These are phyloP conservation scores for Eptatretus burgeri DNA, from an alignment of 2,113 vertebrate genomes.

Conservation along the genomic window DNA sequence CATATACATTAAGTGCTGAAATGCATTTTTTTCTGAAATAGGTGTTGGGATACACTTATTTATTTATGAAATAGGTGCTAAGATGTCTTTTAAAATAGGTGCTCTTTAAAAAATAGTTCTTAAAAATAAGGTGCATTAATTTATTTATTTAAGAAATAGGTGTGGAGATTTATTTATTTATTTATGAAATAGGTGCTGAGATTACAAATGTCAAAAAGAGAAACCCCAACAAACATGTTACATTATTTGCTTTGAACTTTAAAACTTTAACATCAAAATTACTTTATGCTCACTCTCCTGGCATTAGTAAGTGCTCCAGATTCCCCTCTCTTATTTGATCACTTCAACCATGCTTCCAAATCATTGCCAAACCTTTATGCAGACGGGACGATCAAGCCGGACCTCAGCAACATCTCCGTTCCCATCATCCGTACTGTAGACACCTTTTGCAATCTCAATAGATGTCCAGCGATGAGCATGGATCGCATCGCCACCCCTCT, in stretches of 20 bases:
- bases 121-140: too few relatives aligned
- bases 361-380: constrained; percentile 38
- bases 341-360: background rate
- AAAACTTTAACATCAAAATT: background rate
- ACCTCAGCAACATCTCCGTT: constrained; percentile 90
- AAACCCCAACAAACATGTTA: background rate
- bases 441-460: constrained; percentile 77
- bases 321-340: background rate
- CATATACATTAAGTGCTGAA: too few relatives aligned
- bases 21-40: background rate
- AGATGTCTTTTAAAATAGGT: too few relatives aligned
- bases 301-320: background rate
- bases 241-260: background rate
- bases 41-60: background rate
- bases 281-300: background rate
- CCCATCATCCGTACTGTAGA: constrained; percentile 75
- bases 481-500: constrained; percentile 61
- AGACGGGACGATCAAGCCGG: constrained; percentile 74
- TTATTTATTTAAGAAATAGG: background rate
- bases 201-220: background rate
- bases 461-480: constrained; percentile 96
- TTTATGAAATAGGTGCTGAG: background rate
- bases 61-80: background rate
- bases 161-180: background rate
- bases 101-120: too few relatives aligned